These are phyloP conservation scores for Arge pagana DNA, from an alignment of 2,888 invertebrate species.

Conservation along the genomic window DNA sequence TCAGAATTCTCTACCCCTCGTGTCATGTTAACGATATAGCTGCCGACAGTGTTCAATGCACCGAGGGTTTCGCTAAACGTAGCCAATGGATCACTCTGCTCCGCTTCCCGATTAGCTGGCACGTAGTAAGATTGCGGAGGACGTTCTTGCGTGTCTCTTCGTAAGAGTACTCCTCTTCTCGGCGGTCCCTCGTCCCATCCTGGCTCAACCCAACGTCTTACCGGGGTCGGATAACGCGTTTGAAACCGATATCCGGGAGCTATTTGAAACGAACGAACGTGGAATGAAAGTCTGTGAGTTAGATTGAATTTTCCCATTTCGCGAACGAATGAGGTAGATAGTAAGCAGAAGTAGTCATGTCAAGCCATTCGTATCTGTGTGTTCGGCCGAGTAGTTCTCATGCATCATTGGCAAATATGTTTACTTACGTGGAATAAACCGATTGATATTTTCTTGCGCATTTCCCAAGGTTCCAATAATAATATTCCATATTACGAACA, in stretches of 20 bases:
- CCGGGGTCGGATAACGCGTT: slow-evolving; percentile 29
- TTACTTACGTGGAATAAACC: slow-evolving; percentile 47
- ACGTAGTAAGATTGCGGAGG: slow-evolving; percentile 43
- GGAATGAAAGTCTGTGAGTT: too few relatives aligned
- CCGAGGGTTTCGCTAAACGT: slow-evolving; percentile 70
- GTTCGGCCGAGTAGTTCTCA: background rate
- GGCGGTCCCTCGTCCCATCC: slow-evolving; percentile 41
- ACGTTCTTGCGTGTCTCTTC: slow-evolving; percentile 43
- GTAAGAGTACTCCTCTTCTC: slow-evolving; percentile 36
- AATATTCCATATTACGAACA: slow-evolving; percentile 44
- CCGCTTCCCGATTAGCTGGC: background rate
- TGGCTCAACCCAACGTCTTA: slow-evolving; percentile 40
- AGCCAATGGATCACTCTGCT: slow-evolving; percentile 52
- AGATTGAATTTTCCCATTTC: slow-evolving; percentile 10
- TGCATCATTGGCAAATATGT: slow-evolving; percentile 4
- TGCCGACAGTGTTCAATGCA: slow-evolving; percentile 84
- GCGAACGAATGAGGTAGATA: background rate
- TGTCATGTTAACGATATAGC: slow-evolving; percentile 83
- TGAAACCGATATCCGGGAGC: slow-evolving; percentile 31
- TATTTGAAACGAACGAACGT: background rate
- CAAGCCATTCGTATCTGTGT: slow-evolving; percentile 7
- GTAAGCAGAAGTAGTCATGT: background rate
- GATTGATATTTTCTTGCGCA: slow-evolving; percentile 42
- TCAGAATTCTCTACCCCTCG: slow-evolving; percentile 55
- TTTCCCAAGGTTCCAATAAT: slow-evolving; percentile 39